phyloP scores from a whole-genome alignment of 2,888 invertebrate species.

The Rotaria sp. region DNA sequence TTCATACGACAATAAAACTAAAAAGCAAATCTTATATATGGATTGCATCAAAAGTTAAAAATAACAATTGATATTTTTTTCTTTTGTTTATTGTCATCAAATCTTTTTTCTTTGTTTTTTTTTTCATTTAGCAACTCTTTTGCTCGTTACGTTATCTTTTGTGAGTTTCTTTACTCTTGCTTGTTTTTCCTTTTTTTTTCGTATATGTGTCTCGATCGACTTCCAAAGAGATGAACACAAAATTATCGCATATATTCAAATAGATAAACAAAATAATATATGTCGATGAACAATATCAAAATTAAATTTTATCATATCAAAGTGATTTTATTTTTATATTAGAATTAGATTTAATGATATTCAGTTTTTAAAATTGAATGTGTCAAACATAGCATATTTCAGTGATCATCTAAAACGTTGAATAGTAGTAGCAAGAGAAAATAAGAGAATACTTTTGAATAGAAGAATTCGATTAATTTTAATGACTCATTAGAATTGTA shows the following conservation, averaged over 20 bases:
- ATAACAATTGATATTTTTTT: background rate
- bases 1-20: background rate
- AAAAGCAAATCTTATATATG: background rate
- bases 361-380: no score
- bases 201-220: conserved; percentile 11
- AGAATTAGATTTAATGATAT: no score
- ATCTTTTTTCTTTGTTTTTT: background rate
- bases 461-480: no score
- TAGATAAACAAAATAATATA: background rate
- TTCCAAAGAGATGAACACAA: conserved; percentile 1
- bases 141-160: background rate
- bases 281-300: no score
- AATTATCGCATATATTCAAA: background rate
- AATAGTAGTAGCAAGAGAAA: no score
- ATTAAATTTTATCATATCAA: no score
- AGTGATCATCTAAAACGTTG: no score
- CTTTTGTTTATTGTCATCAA: background rate
- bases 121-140: background rate
- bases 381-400: no score
- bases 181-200: background rate
- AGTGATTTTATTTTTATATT: no score
- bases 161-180: conserved; percentile 15
- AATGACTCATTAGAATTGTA: no score
- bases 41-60: background rate
- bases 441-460: no score